These are phyloP conservation scores for Endomychus coccineus DNA, from an alignment of 2,888 invertebrate species.

Conservation along the genomic window DNA sequence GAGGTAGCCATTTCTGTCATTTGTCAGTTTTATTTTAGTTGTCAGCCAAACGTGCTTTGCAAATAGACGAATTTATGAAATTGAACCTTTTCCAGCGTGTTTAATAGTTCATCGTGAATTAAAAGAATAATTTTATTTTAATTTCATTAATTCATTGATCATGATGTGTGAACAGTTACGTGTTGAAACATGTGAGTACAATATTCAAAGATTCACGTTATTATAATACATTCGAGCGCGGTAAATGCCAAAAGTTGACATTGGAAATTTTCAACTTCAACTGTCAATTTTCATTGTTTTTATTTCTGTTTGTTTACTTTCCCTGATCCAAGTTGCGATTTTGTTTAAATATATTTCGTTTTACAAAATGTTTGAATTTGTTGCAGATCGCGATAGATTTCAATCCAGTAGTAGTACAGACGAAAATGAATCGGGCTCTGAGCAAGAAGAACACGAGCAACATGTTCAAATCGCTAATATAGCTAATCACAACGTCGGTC, in stretches of 20 bases:
- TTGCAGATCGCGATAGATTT: conserved; percentile 35
- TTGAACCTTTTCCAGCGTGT: too few species aligned
- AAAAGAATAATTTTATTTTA: too few species aligned
- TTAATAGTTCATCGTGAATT: too few species aligned
- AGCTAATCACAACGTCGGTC: conserved; percentile 35
- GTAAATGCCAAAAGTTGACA: conserved; percentile 28
- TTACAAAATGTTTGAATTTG: conserved; percentile 23
- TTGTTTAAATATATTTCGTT: conserved; percentile 13
- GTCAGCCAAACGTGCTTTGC: conserved; percentile 24
- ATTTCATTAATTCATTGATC: too few species aligned
- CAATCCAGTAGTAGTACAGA: conserved; percentile 36
- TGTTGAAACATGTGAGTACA: too few species aligned
- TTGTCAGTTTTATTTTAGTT: conserved; percentile 26
- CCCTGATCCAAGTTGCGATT: conserved; percentile 12
- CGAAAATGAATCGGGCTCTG: conserved; percentile 36
- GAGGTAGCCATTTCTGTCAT: conserved; percentile 34
- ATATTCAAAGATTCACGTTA: too few species aligned
- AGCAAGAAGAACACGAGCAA: conserved; percentile 35
- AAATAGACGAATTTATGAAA: conserved; percentile 5
- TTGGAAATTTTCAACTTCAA: conserved; percentile 31
- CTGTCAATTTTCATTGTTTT: conserved; percentile 26
- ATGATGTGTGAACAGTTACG: too few species aligned
- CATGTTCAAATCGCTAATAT: conserved; percentile 34
- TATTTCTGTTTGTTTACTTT: conserved; percentile 27
- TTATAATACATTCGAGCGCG: too few species aligned